Evolutionary conservation across 2,888 invertebrate genomes (phyloP).

Genomic region (Anoplius nigerrimus): DNA sequence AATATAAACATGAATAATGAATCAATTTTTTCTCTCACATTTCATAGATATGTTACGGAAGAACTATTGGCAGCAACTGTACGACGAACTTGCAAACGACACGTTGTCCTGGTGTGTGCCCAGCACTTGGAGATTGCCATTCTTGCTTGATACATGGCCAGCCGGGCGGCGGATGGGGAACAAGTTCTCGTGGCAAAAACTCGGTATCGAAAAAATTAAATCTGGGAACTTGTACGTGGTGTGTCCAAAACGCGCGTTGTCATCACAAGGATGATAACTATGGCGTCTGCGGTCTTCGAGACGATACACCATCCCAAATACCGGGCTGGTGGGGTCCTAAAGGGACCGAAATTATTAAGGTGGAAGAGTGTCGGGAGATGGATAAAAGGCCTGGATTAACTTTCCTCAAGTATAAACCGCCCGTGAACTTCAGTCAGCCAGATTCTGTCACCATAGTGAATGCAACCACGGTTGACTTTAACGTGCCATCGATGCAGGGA

Average conservation of each 20-base stretch:
- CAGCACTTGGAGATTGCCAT: conserved; percentile 91
- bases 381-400: conserved; percentile 92
- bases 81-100: conserved; percentile 93
- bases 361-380: conserved; percentile 86
- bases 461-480: conserved; percentile 88
- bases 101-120: conserved; percentile 92
- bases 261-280: conserved; percentile 90
- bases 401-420: conserved; percentile 90
- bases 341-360: conserved; percentile 84
- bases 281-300: conserved; percentile 86
- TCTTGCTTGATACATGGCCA: conserved; percentile 91
- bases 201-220: conserved; percentile 87
- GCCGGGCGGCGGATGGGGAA: conserved; percentile 75
- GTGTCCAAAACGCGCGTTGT: conserved; percentile 93
- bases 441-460: conserved; percentile 92
- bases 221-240: conserved; percentile 91
- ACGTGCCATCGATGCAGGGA: conserved; percentile 82
- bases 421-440: conserved; percentile 91
- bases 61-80: conserved; percentile 91
- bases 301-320: conserved; percentile 87
- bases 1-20: conserved; percentile 1
- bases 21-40: conserved; percentile 1
- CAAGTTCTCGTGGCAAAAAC: conserved; percentile 69
- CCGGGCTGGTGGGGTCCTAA: conserved; percentile 94
- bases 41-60: conserved; percentile 82